These are phyloP conservation scores for Crypturellus undulatus DNA, from an alignment of 2,113 vertebrate species.

Conservation along the genomic window DNA sequence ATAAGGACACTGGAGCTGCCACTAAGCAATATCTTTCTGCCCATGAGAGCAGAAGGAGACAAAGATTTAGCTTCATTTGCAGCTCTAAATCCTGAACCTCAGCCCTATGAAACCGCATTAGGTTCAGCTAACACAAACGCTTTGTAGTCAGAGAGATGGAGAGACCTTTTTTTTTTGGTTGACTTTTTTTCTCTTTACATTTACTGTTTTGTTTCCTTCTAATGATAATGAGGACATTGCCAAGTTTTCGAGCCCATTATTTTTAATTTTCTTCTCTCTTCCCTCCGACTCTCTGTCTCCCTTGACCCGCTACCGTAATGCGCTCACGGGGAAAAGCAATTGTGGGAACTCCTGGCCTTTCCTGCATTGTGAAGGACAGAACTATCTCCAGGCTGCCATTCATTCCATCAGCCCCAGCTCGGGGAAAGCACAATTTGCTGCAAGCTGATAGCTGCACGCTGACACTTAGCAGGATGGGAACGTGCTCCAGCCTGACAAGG, in stretches of 20 bases:
- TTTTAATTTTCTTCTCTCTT: slow-evolving; percentile 34
- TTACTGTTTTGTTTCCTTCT: not conserved
- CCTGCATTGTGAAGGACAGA: slow-evolving; percentile 49
- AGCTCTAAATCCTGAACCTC: not conserved
- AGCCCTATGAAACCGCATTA: not conserved
- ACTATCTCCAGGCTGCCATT: slow-evolving; percentile 39
- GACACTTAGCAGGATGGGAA: slow-evolving; percentile 63
- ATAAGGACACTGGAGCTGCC: not conserved
- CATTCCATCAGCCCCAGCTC: slow-evolving; percentile 39
- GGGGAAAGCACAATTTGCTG: slow-evolving; percentile 64
- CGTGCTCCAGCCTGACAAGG: slow-evolving; percentile 63
- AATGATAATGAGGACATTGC: not conserved
- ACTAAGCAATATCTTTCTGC: not conserved
- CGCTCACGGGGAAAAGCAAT: slow-evolving; percentile 26
- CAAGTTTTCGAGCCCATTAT: slow-evolving; percentile 1
- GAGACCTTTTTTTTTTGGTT: not conserved
- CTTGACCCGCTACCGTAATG: slow-evolving; percentile 13
- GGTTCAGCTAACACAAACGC: not conserved
- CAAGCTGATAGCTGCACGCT: slow-evolving; percentile 29
- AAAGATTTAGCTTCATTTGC: not conserved
- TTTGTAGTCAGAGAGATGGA: not conserved
- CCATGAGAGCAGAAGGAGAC: not conserved
- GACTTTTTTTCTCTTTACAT: not conserved
- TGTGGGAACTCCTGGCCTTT: slow-evolving; percentile 27
- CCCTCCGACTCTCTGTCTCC: not conserved